phyloP scores from a whole-genome alignment of 2,888 invertebrate species.

The Phengaris arion region DNA sequence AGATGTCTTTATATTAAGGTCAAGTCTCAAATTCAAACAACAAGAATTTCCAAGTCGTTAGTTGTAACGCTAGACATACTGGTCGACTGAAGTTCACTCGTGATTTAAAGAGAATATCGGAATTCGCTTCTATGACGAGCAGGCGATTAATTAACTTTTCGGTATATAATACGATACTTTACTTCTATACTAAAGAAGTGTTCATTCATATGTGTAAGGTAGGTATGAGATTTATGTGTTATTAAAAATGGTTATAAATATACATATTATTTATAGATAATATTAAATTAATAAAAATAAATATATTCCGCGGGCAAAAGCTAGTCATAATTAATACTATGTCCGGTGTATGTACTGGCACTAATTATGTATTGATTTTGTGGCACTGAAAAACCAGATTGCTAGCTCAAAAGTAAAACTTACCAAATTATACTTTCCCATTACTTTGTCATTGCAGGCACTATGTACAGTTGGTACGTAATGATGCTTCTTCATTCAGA shows the following conservation, averaged over 20 bases:
- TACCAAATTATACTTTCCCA: slow-evolving; percentile 13
- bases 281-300: too few relatives aligned
- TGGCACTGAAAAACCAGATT: not conserved
- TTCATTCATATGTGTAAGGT: too few relatives aligned
- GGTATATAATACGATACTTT: not conserved
- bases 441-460: not conserved
- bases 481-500: slow-evolving; percentile 32
- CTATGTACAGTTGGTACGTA: not conserved
- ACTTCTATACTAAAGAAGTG: not conserved
- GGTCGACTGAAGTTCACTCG: not conserved
- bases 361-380: not conserved
- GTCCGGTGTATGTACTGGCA: not conserved
- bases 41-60: not conserved
- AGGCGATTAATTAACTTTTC: not conserved
- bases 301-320: too few relatives aligned
- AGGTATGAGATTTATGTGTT: too few relatives aligned
- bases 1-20: slow-evolving; percentile 9
- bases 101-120: not conserved
- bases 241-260: too few relatives aligned
- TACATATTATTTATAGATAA: too few relatives aligned
- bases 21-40: not conserved
- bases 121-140: not conserved
- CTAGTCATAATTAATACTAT: not conserved
- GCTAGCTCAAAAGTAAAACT: slow-evolving; percentile 5
- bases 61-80: not conserved